Conservation (phyloP, 2,888 invertebrate species). For the Philereme transversata region DNA sequence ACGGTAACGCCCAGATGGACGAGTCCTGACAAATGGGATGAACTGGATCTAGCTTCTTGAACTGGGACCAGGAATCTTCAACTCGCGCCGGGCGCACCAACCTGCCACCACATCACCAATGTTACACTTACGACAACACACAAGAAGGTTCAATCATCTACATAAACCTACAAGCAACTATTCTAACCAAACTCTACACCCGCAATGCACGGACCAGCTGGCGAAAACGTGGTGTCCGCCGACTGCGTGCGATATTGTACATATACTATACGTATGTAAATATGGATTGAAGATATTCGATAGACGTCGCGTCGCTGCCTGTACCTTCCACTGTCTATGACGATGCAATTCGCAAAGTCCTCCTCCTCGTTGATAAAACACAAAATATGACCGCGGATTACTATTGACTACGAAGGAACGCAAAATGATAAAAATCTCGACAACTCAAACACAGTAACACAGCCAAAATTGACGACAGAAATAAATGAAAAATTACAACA, state of each 20-base stretch:
- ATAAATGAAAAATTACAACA: constrained; percentile 77
- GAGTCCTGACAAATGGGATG: constrained; percentile 84
- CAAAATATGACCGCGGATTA: constrained; percentile 58
- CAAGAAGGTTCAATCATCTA: constrained; percentile 36
- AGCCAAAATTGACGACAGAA: constrained; percentile 78
- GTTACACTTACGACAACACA: constrained; percentile 44
- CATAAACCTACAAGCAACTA: constrained; percentile 45
- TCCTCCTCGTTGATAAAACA: constrained; percentile 52
- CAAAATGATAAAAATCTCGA: constrained; percentile 71
- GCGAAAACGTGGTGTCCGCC: constrained; percentile 80
- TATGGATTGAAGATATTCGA: constrained; percentile 73
- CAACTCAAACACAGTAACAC: constrained; percentile 70
- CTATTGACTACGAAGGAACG: constrained; percentile 60
- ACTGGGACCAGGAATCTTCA: constrained; percentile 69
- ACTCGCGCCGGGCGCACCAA: constrained; percentile 73
- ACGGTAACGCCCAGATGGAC: constrained; percentile 95
- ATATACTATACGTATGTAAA: constrained; percentile 57
- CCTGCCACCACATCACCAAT: constrained; percentile 68
- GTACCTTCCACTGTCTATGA: constrained; percentile 76
- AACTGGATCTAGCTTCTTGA: constrained; percentile 74
- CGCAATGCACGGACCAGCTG: constrained; percentile 79
- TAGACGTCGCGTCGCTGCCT: constrained; percentile 68
- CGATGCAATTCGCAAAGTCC: constrained; percentile 68
- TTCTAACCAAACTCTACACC: constrained; percentile 66
- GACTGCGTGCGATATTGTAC: constrained; percentile 43